Conservation (phyloP, 2,888 invertebrate genomes). For the Suillia variegata region DNA sequence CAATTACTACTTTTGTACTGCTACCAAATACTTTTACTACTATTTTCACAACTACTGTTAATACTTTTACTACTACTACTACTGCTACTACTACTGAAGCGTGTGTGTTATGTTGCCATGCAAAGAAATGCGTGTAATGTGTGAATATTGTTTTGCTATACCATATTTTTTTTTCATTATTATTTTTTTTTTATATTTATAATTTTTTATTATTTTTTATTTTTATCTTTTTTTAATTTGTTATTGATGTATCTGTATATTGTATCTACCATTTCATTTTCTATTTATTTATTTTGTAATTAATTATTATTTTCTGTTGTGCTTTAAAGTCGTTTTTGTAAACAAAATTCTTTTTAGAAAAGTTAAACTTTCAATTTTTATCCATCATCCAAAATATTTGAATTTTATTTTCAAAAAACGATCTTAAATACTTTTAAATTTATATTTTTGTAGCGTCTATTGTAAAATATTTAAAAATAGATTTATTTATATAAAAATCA, state of each 20-base stretch:
- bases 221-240: constrained; percentile 7
- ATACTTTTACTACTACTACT: constrained; percentile 14
- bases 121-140: constrained; percentile 43
- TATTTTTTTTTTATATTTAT: constrained; percentile 24
- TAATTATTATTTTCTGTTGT: constrained; percentile 2
- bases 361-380: too few species aligned
- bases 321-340: background rate
- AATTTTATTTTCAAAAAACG: too few species aligned
- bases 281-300: background rate
- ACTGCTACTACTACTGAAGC: constrained; percentile 31
- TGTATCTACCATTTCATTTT: constrained; percentile 2
- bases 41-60: constrained; percentile 12
- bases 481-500: too few species aligned
- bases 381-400: too few species aligned
- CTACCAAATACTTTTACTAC: constrained; percentile 15
- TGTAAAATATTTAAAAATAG: too few species aligned
- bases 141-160: constrained; percentile 34
- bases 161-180: background rate
- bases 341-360: too few species aligned
- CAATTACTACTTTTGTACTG: constrained; percentile 18
- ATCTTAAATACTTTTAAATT: too few species aligned
- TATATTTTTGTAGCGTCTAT: too few species aligned
- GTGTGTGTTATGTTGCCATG: constrained; percentile 52
- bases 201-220: too few species aligned
- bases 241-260: background rate